Conservation (phyloP, 1,140 invertebrate genomes). For the Drosophila setifemur region DNA sequence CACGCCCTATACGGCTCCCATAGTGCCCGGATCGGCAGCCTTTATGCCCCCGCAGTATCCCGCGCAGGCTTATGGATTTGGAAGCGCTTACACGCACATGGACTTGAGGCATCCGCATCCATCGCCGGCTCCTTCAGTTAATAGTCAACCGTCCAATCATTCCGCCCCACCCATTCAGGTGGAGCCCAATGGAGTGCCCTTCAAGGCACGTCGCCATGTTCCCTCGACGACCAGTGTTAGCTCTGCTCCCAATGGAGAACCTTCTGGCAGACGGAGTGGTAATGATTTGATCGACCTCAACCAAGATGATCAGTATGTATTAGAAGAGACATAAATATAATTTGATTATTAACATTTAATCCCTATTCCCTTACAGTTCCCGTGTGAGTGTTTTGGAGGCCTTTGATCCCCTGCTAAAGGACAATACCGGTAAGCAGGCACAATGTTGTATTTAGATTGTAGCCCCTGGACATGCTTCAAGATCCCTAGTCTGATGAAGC, state of each 20-base stretch:
- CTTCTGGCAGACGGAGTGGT: constrained; percentile 35
- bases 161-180: background rate
- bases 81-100: constrained; percentile 45
- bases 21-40: constrained; percentile 66
- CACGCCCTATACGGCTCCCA: constrained; percentile 47
- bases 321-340: background rate
- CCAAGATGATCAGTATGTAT: constrained; percentile 73
- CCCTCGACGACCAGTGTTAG: constrained; percentile 1
- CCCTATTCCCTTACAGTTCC: constrained; percentile 58
- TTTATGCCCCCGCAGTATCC: constrained; percentile 75
- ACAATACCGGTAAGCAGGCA: constrained; percentile 63
- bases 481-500: background rate
- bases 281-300: constrained; percentile 84
- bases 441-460: constrained; percentile 30
- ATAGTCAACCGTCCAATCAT: constrained; percentile 17
- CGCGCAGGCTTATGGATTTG: constrained; percentile 39
- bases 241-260: constrained; percentile 20
- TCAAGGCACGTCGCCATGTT: constrained; percentile 17
- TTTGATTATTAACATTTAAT: background rate
- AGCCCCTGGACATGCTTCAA: background rate
- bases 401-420: constrained; percentile 90
- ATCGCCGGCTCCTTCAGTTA: constrained; percentile 9
- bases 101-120: constrained; percentile 47
- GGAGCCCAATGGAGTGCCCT: constrained; percentile 20
- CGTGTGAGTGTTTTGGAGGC: constrained; percentile 91